Evolutionary conservation across 2,888 invertebrate species (phyloP).

Genomic region (Eupithecia subumbrata): DNA sequence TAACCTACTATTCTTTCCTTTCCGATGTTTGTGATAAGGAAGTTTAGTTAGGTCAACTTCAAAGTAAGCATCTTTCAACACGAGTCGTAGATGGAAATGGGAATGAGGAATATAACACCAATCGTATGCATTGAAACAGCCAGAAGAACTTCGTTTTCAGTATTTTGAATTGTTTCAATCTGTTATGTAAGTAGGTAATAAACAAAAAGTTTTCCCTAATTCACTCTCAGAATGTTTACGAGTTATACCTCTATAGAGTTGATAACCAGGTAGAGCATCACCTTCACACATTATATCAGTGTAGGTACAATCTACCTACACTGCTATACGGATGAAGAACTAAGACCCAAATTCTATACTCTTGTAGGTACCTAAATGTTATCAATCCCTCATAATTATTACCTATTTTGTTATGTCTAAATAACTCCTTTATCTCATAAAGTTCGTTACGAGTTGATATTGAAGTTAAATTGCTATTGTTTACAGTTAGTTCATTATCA

Average conservation of each 20-base stretch:
- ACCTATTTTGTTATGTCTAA: constrained; percentile 68
- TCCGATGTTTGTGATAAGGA: neutral
- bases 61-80: neutral
- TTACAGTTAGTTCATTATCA: constrained; percentile 78
- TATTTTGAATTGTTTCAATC: neutral
- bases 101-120: neutral
- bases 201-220: neutral
- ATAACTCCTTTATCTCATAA: constrained; percentile 63
- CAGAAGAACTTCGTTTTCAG: neutral
- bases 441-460: constrained; percentile 68
- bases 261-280: neutral
- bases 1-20: neutral
- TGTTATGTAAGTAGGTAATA: neutral
- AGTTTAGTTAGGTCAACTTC: neutral
- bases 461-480: constrained; percentile 66
- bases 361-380: neutral
- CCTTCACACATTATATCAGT: neutral
- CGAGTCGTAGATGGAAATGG: neutral
- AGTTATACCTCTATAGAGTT: neutral
- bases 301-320: neutral
- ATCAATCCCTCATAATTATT: constrained; percentile 38
- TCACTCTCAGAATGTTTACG: neutral
- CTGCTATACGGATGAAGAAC: neutral
- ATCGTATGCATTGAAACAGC: neutral
- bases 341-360: neutral